Percentiles rank a stretch among this genome's conserved stretches.
phyloP scores from a whole-genome alignment of 1,140 invertebrate species.

The Vollenhovia emeryi region DNA sequence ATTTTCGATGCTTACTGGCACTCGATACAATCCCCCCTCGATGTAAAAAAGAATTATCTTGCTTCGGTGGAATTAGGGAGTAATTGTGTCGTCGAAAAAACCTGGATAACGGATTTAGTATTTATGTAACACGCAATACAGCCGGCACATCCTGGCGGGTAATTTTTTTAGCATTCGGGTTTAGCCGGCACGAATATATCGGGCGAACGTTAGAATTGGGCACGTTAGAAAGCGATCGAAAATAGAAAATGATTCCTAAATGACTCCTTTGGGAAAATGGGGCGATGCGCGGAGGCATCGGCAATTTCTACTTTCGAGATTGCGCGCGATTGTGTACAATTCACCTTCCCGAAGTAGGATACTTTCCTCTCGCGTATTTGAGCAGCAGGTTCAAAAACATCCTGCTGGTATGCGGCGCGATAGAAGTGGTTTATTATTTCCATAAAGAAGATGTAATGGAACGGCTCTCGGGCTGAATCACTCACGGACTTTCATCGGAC shows the following conservation, averaged over 20 bases:
- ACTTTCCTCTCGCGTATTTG: constrained; percentile 47
- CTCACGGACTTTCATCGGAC: constrained; percentile 24
- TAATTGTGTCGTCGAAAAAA: neutral
- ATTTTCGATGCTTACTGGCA: too few relatives aligned
- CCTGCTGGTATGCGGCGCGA: neutral
- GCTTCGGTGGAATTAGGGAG: too few relatives aligned
- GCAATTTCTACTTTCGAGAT: constrained; percentile 48
- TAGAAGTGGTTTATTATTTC: constrained; percentile 32
- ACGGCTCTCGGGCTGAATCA: neutral
- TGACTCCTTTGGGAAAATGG: constrained; percentile 26
- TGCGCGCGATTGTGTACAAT: constrained; percentile 33
- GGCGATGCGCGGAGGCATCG: neutral
- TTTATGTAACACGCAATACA: neutral
- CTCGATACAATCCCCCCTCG: too few relatives aligned
- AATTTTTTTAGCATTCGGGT: neutral
- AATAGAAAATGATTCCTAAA: constrained; percentile 27
- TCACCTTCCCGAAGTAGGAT: constrained; percentile 42
- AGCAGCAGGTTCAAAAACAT: constrained; percentile 17
- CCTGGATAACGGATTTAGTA: neutral
- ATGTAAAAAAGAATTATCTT: too few relatives aligned
- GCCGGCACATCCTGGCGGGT: too few relatives aligned
- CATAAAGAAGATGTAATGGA: constrained; percentile 13
- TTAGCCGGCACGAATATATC: neutral
- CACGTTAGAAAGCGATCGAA: constrained; percentile 31
- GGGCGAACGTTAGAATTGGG: neutral